Conservation (phyloP, 2,113 vertebrate species). For the Neodon shergylaensis region DNA sequence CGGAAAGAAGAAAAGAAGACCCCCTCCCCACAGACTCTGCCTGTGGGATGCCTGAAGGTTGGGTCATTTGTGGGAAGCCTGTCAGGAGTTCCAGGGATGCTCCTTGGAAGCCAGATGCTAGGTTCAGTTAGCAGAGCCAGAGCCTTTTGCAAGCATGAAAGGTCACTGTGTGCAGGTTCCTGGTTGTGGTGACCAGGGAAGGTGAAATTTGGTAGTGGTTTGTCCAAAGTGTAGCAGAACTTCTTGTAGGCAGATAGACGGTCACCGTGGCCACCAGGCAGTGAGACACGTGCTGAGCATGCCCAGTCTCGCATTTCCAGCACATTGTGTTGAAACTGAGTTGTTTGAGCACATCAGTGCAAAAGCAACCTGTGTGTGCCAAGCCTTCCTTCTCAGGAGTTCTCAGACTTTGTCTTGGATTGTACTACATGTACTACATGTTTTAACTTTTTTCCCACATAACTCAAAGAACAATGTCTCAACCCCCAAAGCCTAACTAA, state of each 20-base stretch:
- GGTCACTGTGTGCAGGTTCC: neutral
- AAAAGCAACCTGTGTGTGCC: neutral
- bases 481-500: neutral
- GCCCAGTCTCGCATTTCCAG: neutral
- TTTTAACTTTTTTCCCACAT: rapidly evolving
- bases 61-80: neutral
- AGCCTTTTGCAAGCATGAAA: neutral
- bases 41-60: too few relatives aligned
- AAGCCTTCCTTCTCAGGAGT: neutral
- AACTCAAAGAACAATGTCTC: neutral
- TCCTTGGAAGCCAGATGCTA: neutral
- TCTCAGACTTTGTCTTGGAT: neutral
- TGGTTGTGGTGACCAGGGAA: neutral
- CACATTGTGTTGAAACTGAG: neutral
- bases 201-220: neutral
- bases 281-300: neutral
- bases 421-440: neutral
- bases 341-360: neutral
- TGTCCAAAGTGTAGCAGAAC: neutral
- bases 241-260: neutral
- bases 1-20: neutral
- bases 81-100: neutral
- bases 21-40: neutral
- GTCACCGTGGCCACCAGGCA: too few relatives aligned
- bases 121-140: neutral